Evolutionary conservation across 1,140 invertebrate genomes (phyloP).

Genomic region (Lysiphlebus fabarum): DNA sequence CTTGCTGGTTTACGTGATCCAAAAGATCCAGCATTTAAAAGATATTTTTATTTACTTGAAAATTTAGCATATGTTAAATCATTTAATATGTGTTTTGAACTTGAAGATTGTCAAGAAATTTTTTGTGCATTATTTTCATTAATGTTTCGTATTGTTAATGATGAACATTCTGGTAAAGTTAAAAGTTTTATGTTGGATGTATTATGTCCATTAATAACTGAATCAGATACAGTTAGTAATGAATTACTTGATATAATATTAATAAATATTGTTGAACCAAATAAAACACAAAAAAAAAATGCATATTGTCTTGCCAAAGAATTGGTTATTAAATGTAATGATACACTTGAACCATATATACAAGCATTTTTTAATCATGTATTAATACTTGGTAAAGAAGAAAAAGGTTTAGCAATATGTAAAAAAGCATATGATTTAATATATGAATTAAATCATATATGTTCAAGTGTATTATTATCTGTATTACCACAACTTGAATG

Average conservation of each 20-base stretch:
- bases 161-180: constrained; percentile 93
- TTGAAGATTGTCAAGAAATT: constrained; percentile 96
- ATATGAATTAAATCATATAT: constrained; percentile 94
- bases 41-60: constrained; percentile 94
- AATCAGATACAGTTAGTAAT: constrained; percentile 92
- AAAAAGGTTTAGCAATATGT: constrained; percentile 74
- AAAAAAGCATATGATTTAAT: constrained; percentile 93
- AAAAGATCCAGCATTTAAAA: constrained; percentile 95
- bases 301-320: constrained; percentile 90
- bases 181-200: constrained; percentile 96
- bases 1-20: constrained; percentile 90
- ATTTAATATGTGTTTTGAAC: constrained; percentile 98
- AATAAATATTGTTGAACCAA: constrained; percentile 93
- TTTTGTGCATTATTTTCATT: constrained; percentile 90
- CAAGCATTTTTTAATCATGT: constrained; percentile 96
- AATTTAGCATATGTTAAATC: constrained; percentile 98
- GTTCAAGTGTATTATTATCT: constrained; percentile 79
- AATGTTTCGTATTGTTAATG: constrained; percentile 96
- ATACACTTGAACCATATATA: constrained; percentile 91
- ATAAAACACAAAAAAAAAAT: constrained; percentile 86
- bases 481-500: constrained; percentile 94
- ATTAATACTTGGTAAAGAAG: constrained; percentile 86
- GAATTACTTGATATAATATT: constrained; percentile 92
- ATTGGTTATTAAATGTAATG: constrained; percentile 83
- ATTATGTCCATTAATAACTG: constrained; percentile 87